Evolutionary conservation across 2,797 vertebrate species (phyloP).

Genomic region (Coranthus polyacanthus): DNA sequence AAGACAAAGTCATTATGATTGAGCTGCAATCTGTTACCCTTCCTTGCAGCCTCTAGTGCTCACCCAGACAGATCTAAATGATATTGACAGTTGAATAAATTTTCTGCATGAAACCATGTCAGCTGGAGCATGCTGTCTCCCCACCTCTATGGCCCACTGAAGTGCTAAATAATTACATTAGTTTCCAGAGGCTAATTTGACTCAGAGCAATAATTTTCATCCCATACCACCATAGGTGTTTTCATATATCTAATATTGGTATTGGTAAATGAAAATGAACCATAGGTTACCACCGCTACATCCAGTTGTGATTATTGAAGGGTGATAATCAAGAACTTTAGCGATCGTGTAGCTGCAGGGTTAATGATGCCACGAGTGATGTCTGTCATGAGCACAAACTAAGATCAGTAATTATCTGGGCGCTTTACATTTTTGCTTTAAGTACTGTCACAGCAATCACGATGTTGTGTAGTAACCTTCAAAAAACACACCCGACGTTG

Average conservation of each 20-base stretch:
- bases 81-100: conserved; percentile 85
- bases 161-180: conserved; percentile 85
- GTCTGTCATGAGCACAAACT: conserved; percentile 37
- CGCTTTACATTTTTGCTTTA: not conserved
- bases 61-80: conserved; percentile 79
- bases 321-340: conserved; percentile 47
- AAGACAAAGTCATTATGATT: conserved; percentile 73
- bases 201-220: conserved; percentile 74
- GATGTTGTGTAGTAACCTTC: conserved; percentile 13
- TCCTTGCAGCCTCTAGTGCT: conserved; percentile 57
- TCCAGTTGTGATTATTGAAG: conserved; percentile 8
- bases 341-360: conserved; percentile 31
- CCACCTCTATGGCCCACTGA: conserved; percentile 59
- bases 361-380: conserved; percentile 33
- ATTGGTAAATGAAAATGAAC: conserved; percentile 65
- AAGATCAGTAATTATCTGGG: conserved; percentile 34
- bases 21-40: conserved; percentile 61
- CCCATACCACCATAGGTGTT: conserved; percentile 61
- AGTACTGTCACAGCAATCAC: conserved; percentile 20
- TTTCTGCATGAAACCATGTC: conserved; percentile 78
- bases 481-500: conserved; percentile 1
- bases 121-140: conserved; percentile 56
- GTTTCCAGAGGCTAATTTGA: conserved; percentile 78
- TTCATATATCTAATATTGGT: conserved; percentile 59
- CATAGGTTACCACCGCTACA: conserved; percentile 18